These are phyloP conservation scores for Drosophila oshimai DNA, from an alignment of 1,140 invertebrate species.

Conservation along the genomic window DNA sequence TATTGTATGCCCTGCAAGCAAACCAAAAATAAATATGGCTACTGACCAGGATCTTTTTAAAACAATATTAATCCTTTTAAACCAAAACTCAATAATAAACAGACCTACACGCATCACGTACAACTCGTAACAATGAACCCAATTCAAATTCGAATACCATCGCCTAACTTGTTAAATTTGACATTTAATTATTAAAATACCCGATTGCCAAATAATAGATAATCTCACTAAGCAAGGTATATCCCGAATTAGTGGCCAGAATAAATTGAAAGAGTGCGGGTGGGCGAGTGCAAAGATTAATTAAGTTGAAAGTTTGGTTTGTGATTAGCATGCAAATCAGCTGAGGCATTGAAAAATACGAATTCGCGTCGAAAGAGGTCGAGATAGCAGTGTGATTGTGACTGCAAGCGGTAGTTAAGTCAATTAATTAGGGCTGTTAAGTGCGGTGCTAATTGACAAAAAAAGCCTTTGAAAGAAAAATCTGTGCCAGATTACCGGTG, in stretches of 20 bases:
- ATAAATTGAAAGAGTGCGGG: slow-evolving; percentile 38
- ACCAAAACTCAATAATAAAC: slow-evolving; percentile 14
- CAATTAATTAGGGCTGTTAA: slow-evolving; percentile 32
- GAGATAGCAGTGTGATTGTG: not conserved
- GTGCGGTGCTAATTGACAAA: slow-evolving; percentile 3
- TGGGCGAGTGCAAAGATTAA: slow-evolving; percentile 8
- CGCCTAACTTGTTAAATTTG: slow-evolving; percentile 16
- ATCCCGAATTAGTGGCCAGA: not conserved
- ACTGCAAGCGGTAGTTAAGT: not conserved
- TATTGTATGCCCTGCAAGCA: not conserved
- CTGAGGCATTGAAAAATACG: not conserved
- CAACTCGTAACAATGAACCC: slow-evolving; percentile 3
- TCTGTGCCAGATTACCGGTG: not conserved
- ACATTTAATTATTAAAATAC: slow-evolving; percentile 49
- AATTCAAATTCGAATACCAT: slow-evolving; percentile 18
- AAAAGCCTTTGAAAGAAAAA: not conserved
- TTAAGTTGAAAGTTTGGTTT: slow-evolving; percentile 34
- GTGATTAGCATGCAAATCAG: slow-evolving; percentile 40
- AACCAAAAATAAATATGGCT: slow-evolving; percentile 19
- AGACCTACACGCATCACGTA: slow-evolving; percentile 14
- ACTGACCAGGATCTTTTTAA: not conserved
- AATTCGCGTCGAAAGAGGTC: not conserved
- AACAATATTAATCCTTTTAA: slow-evolving; percentile 45
- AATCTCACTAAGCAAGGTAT: slow-evolving; percentile 35
- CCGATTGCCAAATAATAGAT: slow-evolving; percentile 35